Evolutionary conservation across 1,140 invertebrate species (phyloP).

Genomic region (Saccostrea echinata): DNA sequence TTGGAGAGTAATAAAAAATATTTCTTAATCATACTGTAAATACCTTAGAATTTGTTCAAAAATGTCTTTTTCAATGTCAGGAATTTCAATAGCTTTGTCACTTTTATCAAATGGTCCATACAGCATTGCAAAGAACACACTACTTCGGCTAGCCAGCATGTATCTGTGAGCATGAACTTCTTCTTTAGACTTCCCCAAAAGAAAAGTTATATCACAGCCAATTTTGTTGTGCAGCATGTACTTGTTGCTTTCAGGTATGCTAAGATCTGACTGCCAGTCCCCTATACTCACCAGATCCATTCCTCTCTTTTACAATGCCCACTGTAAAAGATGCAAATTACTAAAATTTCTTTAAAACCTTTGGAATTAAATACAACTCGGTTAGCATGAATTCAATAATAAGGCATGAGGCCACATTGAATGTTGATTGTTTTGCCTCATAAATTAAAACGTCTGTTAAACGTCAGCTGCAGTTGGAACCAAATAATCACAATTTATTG

Average conservation of each 20-base stretch:
- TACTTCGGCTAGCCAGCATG: constrained; percentile 88
- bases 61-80: constrained; percentile 55
- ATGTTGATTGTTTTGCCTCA: no score
- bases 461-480: no score
- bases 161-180: constrained; percentile 90
- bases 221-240: constrained; percentile 61
- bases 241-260: constrained; percentile 57
- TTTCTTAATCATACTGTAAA: no score
- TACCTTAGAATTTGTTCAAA: constrained; percentile 54
- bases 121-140: constrained; percentile 92
- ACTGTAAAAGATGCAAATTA: neutral
- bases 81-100: constrained; percentile 44
- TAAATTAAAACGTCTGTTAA: no score
- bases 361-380: no score
- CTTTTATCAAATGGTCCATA: constrained; percentile 84
- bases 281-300: constrained; percentile 7
- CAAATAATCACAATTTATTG: no score
- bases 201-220: constrained; percentile 65
- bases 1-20: no score
- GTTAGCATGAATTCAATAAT: no score
- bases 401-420: no score
- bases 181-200: constrained; percentile 74
- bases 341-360: no score
- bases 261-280: constrained; percentile 50
- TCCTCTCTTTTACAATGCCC: neutral